Conservation (phyloP, 2,888 invertebrate genomes). For the Cheilosia urbana region DNA sequence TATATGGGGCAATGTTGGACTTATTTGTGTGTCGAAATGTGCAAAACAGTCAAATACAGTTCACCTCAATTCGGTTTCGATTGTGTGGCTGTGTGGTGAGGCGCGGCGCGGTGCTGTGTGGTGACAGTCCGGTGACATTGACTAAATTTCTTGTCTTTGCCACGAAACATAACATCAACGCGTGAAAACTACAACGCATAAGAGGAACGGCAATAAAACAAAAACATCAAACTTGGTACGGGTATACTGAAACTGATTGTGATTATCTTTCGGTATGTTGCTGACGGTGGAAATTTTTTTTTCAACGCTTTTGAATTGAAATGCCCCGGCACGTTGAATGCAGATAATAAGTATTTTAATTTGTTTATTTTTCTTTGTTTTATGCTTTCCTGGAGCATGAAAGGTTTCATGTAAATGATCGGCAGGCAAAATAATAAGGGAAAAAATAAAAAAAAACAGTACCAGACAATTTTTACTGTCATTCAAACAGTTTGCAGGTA, state of each 20-base stretch:
- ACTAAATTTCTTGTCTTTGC: slow-evolving; percentile 58
- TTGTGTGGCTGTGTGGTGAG: no score
- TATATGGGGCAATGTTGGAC: slow-evolving; percentile 30
- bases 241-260: no score
- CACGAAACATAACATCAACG: slow-evolving; percentile 45
- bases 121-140: slow-evolving; percentile 50
- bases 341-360: slow-evolving; percentile 5
- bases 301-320: slow-evolving; percentile 10
- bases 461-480: no score
- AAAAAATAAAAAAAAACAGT: no score
- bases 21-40: slow-evolving; percentile 22
- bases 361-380: background rate
- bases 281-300: slow-evolving; percentile 32
- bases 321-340: slow-evolving; percentile 27
- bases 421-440: no score
- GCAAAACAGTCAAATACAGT: slow-evolving; percentile 44
- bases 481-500: no score
- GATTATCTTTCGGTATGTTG: slow-evolving; percentile 35
- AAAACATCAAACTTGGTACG: background rate
- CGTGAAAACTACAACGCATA: slow-evolving; percentile 32
- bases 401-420: no score
- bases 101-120: background rate
- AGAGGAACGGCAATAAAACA: background rate
- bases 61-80: slow-evolving; percentile 45
- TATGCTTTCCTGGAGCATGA: background rate